Base-by-base conservation (phyloP, 2,888 invertebrate species). In the Hypsopygia costalis region DNA sequence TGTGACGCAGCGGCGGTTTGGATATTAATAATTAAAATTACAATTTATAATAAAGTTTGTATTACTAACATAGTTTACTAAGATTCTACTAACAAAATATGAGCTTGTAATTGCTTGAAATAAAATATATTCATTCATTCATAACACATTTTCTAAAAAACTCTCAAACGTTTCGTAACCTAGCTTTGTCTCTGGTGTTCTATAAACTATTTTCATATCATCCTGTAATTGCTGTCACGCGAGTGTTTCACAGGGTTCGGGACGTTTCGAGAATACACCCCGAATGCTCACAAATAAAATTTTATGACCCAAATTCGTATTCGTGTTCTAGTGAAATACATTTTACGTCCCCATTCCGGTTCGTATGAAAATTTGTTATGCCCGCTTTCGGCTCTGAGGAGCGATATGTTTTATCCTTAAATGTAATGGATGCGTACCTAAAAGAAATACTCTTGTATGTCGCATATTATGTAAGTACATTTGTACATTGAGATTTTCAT, bases 351-450 rank as follows among this genome's bases (percentile, higher is more conserved):
- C 51, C 49, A 53, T 57, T 66, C 53, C 51, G 47, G 50, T 61
- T 55, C 51, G 54, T 59, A 63, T 62, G 58, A 65, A 67, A 64
- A 68, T 64, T 61, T 62, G 69, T 65, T 61, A 58, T 49, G 49
- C 58, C 51, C 47, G 46, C 52, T 35, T 46, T 50, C 42, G 40
- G 36, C 40, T 28, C 41, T 36, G 34, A 40, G 35, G 37, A 44
- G 33, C 27, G 34, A 42, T 42, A 44, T 40, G 36, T 42, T 44
- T 21, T 41, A 32, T 38, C 11, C 31, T 29, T 36, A 36, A 44
- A 9, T 30, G 16, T 44, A 41, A 35, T 38, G 42, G 36, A 39
- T 35, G 33, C 36, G 34, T 37, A 40, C 36, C 39, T 45, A 43
- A 46, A 46, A 41, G 41, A 51, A 31, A 33, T 42, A 36, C 30